Evolutionary conservation across 1,140 invertebrate genomes (phyloP).

Genomic region (Chlorops oryzae): DNA sequence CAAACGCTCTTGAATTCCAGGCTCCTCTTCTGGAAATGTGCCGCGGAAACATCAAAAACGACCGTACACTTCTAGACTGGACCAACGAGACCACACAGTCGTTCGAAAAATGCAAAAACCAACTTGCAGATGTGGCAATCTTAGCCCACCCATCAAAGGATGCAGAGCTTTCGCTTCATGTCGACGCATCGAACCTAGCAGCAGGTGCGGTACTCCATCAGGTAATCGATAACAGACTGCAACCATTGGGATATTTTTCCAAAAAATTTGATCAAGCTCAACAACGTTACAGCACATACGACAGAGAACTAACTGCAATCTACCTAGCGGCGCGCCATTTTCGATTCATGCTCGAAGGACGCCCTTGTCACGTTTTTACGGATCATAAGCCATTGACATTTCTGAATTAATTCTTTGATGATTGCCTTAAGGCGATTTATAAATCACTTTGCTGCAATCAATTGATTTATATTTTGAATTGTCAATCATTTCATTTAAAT

Average conservation of each 20-base stretch:
- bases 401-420: too few species aligned
- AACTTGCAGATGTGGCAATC: too few species aligned
- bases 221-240: constrained; percentile 14
- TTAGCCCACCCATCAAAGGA: constrained; percentile 23
- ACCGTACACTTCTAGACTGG: too few species aligned
- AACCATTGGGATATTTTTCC: constrained; percentile 45
- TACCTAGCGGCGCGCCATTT: constrained; percentile 26
- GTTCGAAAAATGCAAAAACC: too few species aligned
- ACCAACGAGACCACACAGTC: too few species aligned
- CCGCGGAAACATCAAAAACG: constrained; percentile 28
- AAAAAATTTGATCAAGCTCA: constrained; percentile 32
- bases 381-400: constrained; percentile 22
- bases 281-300: constrained; percentile 33
- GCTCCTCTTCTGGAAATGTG: constrained; percentile 21
- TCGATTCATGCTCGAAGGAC: constrained; percentile 21
- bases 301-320: constrained; percentile 39
- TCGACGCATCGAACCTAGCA: constrained; percentile 30
- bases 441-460: too few species aligned
- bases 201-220: constrained; percentile 35
- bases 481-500: too few species aligned
- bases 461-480: too few species aligned
- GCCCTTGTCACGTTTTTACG: constrained; percentile 18
- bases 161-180: constrained; percentile 9
- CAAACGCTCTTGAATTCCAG: constrained; percentile 24
- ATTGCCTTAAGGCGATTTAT: too few species aligned